Evolutionary conservation across 2,888 invertebrate genomes (phyloP).

Genomic region (Gasteruption jaculator): DNA sequence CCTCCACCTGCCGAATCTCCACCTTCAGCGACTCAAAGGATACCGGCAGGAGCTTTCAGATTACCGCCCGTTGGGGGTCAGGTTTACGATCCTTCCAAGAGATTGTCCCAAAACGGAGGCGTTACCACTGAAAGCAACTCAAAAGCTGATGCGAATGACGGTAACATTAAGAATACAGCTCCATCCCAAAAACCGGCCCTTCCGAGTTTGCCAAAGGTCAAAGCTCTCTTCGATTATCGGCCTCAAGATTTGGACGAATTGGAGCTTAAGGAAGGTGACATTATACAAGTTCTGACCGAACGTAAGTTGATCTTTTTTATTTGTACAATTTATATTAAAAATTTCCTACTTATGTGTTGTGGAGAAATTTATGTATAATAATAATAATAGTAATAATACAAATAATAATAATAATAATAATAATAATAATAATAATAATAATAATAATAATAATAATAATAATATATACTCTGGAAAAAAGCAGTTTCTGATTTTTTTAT

Average conservation of each 20-base stretch:
- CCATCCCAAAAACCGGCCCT: conserved; percentile 50
- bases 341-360: no score
- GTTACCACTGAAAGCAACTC: no score
- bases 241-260: conserved; percentile 66
- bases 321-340: not conserved
- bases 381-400: no score
- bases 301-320: conserved; percentile 50
- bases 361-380: no score
- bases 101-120: no score
- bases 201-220: conserved; percentile 50
- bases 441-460: no score
- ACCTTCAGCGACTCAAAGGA: conserved; percentile 50
- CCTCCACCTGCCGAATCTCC: conserved; percentile 53
- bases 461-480: conserved; percentile 7
- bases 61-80: conserved; percentile 31
- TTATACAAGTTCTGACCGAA: conserved; percentile 60
- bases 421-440: no score
- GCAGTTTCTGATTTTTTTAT: not conserved
- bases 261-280: conserved; percentile 58
- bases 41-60: conserved; percentile 36
- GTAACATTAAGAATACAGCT: conserved; percentile 20
- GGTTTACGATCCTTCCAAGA: no score
- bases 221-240: conserved; percentile 60
- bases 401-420: no score
- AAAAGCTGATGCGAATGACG: no score